Base-by-base conservation (phyloP, 2,113 vertebrate genomes). In the Syrrhaptes paradoxus region DNA sequence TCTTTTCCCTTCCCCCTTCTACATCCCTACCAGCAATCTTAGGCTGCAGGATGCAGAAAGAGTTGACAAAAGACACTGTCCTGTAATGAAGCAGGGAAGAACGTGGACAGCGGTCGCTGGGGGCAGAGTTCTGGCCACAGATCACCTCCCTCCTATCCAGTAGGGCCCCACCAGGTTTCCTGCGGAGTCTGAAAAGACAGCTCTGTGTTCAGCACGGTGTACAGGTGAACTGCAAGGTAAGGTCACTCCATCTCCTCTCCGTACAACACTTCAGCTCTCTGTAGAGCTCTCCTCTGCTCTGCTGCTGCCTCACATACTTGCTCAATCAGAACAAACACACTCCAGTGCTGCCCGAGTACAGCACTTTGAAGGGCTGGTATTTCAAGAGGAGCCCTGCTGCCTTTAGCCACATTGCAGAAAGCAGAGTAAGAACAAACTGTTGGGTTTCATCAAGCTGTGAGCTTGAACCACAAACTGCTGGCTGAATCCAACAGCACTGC, bases 301-400 rank as follows among this genome's bases (percentile, higher is more conserved):
- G 75, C 93, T 78, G 90, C 92, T 93, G 92, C 95, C 79, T 84
- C 58, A 48, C 95, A 97, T 96, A 95, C 86, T 32, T 95, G 86
- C 86, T 86, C 89, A 96, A 97, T 93, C 95, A 96, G 93, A 48
- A 5, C 45, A 94, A 96, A 96, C 88, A 96, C 5, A 91, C 87
- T 96, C 85, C 71, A 93, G 78, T 1, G 20, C 76, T 77, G 83
- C 73, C 92, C 62, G 82, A 95, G 90, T 81, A 84, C 93, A 75
- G 84, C 48, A 46, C 65, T 76, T 48, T 48, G 68, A 22, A 93
- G 68, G 82, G 57, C 57, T 92, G 95, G 96, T 87, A 96, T 96
- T 87, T 95, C 65, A 48, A 96, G 93, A 86, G 93, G 65, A 78
- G 70, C 57, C 12, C 72, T 59, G 61, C 77, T 92, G 89, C 84